Conservation (phyloP, 1,140 invertebrate genomes). For the Drosophila oshimai region DNA sequence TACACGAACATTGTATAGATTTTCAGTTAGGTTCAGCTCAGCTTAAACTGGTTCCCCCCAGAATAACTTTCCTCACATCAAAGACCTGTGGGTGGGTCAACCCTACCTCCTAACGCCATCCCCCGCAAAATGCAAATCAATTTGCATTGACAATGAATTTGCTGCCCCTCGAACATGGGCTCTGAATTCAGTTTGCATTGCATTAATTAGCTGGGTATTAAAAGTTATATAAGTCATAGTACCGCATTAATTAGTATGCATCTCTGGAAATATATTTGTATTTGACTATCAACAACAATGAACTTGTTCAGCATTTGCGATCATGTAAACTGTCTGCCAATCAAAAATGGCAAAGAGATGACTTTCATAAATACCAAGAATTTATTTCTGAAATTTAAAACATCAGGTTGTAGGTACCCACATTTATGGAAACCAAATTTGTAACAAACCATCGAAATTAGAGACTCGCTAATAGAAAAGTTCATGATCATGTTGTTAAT, state of each 20-base stretch:
- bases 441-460: too few relatives aligned
- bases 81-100: constrained; percentile 44
- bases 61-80: constrained; percentile 31
- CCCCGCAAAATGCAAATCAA: constrained; percentile 34
- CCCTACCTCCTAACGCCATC: not conserved
- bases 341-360: constrained; percentile 12
- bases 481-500: constrained; percentile 12
- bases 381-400: constrained; percentile 10
- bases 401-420: too few relatives aligned
- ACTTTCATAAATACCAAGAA: not conserved
- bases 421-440: too few relatives aligned
- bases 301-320: constrained; percentile 28
- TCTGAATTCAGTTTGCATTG: constrained; percentile 28
- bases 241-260: constrained; percentile 31
- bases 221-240: constrained; percentile 41
- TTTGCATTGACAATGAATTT: constrained; percentile 52
- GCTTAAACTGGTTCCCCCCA: constrained; percentile 36
- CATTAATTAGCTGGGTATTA: constrained; percentile 41
- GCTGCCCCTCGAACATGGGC: constrained; percentile 25
- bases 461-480: constrained; percentile 21
- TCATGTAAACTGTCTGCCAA: constrained; percentile 44
- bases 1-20: not conserved
- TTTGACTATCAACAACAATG: constrained; percentile 40
- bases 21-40: not conserved
- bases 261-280: constrained; percentile 16